Conservation (phyloP, 2,888 invertebrate genomes). For the Eristalinus sepulchralis region DNA sequence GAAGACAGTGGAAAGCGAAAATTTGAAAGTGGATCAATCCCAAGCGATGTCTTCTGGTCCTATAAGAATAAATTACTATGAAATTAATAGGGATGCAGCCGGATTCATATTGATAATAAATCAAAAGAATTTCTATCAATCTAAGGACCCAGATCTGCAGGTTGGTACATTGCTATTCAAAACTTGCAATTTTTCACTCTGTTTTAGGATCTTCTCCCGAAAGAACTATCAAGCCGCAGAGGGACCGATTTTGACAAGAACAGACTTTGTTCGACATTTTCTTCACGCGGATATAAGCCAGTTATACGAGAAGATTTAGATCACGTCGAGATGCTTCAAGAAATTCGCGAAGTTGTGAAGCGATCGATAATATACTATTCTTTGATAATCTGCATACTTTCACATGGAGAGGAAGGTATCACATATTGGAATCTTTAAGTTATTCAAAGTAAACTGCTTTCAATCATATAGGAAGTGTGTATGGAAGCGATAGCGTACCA, state of each 20-base stretch:
- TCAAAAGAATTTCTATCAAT: slow-evolving; percentile 76
- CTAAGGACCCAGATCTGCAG: slow-evolving; percentile 72
- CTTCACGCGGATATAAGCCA: slow-evolving; percentile 76
- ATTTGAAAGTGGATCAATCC: not conserved
- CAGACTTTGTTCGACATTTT: slow-evolving; percentile 74
- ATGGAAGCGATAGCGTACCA: not conserved
- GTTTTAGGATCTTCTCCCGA: slow-evolving; percentile 74
- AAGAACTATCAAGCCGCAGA: slow-evolving; percentile 71
- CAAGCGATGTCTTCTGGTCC: not conserved
- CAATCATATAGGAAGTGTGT: not conserved
- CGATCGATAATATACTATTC: slow-evolving; percentile 76
- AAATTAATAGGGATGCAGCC: slow-evolving; percentile 73
- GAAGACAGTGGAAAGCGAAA: not conserved
- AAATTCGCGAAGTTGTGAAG: slow-evolving; percentile 74
- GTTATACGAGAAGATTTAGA: slow-evolving; percentile 74
- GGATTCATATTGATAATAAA: slow-evolving; percentile 79
- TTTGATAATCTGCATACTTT: slow-evolving; percentile 78
- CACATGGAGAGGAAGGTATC: slow-evolving; percentile 78
- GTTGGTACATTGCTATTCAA: slow-evolving; percentile 70
- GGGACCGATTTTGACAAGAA: slow-evolving; percentile 78
- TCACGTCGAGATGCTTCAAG: slow-evolving; percentile 74
- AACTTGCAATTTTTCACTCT: not conserved
- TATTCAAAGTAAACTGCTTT: not conserved
- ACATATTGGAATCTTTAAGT: not conserved
- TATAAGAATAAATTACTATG: slow-evolving; percentile 55